Evolutionary conservation across 2,113 vertebrate species (phyloP).

Genomic region (Syngnathoides biaculeatus): DNA sequence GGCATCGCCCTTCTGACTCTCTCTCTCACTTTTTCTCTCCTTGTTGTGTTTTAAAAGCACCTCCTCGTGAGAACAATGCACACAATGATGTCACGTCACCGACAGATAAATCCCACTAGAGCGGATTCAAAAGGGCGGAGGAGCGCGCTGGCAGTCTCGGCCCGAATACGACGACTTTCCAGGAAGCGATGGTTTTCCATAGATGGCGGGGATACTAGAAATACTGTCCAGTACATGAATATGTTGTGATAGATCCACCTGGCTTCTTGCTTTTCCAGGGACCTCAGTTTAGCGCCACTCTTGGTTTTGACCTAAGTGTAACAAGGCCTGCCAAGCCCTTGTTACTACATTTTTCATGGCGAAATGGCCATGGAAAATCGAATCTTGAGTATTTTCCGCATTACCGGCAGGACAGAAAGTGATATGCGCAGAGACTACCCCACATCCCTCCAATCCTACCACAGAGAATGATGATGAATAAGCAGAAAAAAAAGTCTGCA

Average conservation of each 20-base stretch:
- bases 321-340: slow-evolving; percentile 6
- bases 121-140: slow-evolving; percentile 57
- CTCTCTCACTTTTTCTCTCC: slow-evolving; percentile 37
- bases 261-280: slow-evolving; percentile 39
- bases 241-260: slow-evolving; percentile 12
- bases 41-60: slow-evolving; percentile 52
- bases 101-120: slow-evolving; percentile 54
- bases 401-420: slow-evolving; percentile 59
- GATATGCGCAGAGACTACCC: slow-evolving; percentile 52
- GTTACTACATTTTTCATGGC: slow-evolving; percentile 31
- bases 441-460: slow-evolving; percentile 4
- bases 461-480: slow-evolving; percentile 32
- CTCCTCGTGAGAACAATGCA: slow-evolving; percentile 44
- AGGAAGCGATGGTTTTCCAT: slow-evolving; percentile 48
- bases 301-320: not conserved
- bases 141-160: slow-evolving; percentile 50
- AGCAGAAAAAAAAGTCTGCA: slow-evolving; percentile 6
- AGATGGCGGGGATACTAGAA: slow-evolving; percentile 28
- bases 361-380: slow-evolving; percentile 60
- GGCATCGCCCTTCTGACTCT: slow-evolving; percentile 26
- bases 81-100: slow-evolving; percentile 56
- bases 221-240: slow-evolving; percentile 6
- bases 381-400: slow-evolving; percentile 66
- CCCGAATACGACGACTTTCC: slow-evolving; percentile 49
- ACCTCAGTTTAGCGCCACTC: slow-evolving; percentile 25